Evolutionary conservation across 1,140 invertebrate genomes (phyloP), one percentile per base, ranked within the genome.

Genomic region (Megalopta genalis): DNA sequence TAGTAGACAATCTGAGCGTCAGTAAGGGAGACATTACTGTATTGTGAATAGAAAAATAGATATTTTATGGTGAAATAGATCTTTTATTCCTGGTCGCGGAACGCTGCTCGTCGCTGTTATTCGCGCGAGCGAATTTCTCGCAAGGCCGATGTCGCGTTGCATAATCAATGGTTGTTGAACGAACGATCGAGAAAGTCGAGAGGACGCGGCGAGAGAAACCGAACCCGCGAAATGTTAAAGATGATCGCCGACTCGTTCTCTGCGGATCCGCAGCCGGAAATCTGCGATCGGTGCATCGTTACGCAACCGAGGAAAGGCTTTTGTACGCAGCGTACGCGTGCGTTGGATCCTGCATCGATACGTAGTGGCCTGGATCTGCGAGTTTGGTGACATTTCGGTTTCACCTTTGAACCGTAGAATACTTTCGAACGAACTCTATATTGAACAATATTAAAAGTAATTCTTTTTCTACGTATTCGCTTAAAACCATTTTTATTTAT

Each of bases 221-320:
- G 52, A 67, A 63, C 63, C 67, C 82, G 64, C 60, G 73, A 87
- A 87, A 88, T 88, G 84, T 88, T 86, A 88, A 86, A 88, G 69
- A 86, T 85, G 85, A 82, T n/a, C 27, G 49, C 14, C 42, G 66
- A 1, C 8, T 25, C 49, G 49, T 59, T 77, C 68, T 32, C 37
- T 63, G 68, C 71, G 6, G 66, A 32, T 18, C 39, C 9, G 59
- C 6, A 65, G 49, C 57, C 23, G 68, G 66, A 81, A 81, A 69
- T 84, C 73, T 72, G n/a, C 25, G 16, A n/a, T 23, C 32, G 21
- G 25, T 12, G 32, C 27, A n/a, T 12, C 0, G 32, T 71, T 78
- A 10, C 67, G 39, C 60, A 78, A 78, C 49, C 49, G 18, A 54
- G 39, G 66, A 69, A 37, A 69, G 49, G 39, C 54, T 18, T 77